phyloP scores from a whole-genome alignment of 2,888 invertebrate genomes.

The Pristionchus maxplancki region DNA sequence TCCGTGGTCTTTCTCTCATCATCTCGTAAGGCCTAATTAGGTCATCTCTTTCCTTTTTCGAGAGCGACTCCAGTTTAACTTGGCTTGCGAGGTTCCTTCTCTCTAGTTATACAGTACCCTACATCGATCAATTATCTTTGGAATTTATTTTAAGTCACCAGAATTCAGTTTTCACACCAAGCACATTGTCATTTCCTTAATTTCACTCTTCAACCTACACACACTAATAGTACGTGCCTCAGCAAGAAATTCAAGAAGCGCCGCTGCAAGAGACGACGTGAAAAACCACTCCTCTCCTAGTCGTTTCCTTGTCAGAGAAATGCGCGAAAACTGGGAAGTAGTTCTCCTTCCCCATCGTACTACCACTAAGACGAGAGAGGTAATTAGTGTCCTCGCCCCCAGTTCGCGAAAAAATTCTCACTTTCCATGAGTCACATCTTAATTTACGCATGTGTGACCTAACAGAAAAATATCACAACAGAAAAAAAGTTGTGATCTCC shows the following conservation, averaged over 20 bases:
- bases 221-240: neutral
- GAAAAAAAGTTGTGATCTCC: neutral
- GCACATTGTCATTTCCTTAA: neutral
- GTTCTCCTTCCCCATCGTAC: neutral
- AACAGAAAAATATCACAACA: neutral
- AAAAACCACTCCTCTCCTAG: neutral
- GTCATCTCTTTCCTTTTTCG: constrained; percentile 3
- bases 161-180: no score
- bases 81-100: neutral
- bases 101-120: neutral
- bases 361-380: neutral
- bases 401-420: neutral
- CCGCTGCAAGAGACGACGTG: neutral
- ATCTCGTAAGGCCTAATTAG: constrained; percentile 34
- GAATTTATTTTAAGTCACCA: no score
- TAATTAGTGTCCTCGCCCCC: neutral
- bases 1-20: constrained; percentile 29
- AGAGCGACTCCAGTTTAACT: neutral
- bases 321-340: neutral
- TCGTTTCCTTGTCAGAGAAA: neutral
- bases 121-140: neutral
- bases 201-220: neutral
- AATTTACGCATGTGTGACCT: neutral
- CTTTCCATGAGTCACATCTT: neutral
- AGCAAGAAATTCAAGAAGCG: neutral